A percentile compares a stretch with the other conserved stretches of the same genome.
phyloP scores from a whole-genome alignment of 2,113 vertebrate species.

The Onychorhynchus coronatus region DNA sequence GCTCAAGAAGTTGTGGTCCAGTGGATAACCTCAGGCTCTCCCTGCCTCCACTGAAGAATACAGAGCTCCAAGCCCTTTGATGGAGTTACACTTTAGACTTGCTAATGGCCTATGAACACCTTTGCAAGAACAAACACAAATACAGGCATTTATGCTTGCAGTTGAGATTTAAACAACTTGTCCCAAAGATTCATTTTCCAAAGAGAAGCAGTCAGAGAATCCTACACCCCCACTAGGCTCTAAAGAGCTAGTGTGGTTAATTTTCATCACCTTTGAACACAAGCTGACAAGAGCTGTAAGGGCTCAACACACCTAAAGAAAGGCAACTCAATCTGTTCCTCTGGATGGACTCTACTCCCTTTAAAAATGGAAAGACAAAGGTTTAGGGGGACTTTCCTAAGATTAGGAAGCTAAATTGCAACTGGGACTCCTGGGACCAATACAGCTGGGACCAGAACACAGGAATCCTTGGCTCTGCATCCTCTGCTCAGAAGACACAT shows the following conservation, averaged over 20 bases:
- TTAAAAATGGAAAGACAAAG: fast-evolving
- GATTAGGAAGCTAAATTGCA: neutral
- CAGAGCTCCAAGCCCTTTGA: neutral
- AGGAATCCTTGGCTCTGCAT: neutral
- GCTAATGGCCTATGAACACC: neutral
- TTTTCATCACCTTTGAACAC: neutral
- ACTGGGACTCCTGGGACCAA: neutral
- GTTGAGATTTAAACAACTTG: neutral
- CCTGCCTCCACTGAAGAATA: neutral
- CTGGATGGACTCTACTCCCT: neutral
- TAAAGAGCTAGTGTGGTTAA: neutral
- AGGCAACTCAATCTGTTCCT: neutral
- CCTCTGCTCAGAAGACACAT: neutral
- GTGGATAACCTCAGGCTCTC: neutral
- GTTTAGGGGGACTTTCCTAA: neutral
- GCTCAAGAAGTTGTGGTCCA: neutral
- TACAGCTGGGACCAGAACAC: fast-evolving
- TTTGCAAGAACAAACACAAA: neutral
- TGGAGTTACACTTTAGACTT: neutral
- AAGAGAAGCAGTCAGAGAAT: neutral
- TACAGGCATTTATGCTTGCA: neutral
- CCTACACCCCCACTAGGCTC: neutral
- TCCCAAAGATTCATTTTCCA: neutral
- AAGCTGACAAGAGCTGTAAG: neutral
- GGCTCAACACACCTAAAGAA: neutral